Percentiles rank a stretch among this genome's conserved stretches.
These are phyloP conservation scores for Hippopotamyrus pictus DNA, from an alignment of 2,797 vertebrate species.

Conservation along the genomic window DNA sequence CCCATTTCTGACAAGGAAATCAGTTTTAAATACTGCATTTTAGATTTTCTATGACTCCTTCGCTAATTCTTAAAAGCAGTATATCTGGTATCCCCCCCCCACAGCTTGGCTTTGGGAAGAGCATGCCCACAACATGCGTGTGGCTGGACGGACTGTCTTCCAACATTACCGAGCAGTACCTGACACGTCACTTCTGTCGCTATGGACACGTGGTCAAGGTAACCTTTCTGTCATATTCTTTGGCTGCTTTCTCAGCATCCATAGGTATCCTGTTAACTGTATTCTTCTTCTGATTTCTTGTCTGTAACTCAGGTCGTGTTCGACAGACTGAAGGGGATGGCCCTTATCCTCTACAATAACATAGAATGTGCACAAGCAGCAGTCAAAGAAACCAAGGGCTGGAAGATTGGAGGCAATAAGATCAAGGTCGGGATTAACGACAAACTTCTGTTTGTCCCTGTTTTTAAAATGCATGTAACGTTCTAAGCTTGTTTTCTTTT, in stretches of 20 bases:
- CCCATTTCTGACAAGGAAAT: neutral
- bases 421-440: conserved; percentile 76
- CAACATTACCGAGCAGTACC: conserved; percentile 93
- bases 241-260: neutral
- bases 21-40: neutral
- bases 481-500: neutral
- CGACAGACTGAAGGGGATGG: conserved; percentile 97
- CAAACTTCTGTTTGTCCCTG: neutral
- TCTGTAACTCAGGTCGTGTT: conserved; percentile 76
- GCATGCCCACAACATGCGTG: conserved; percentile 98
- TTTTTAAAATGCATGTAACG: neutral
- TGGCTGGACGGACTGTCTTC: conserved; percentile 93
- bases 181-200: conserved; percentile 93
- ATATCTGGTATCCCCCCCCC: conserved; percentile 13
- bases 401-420: conserved; percentile 97
- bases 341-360: conserved; percentile 95
- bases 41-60: neutral
- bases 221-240: conserved; percentile 26
- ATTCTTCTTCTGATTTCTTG: neutral
- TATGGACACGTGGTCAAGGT: conserved; percentile 97
- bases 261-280: neutral
- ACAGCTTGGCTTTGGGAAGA: conserved; percentile 98
- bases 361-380: conserved; percentile 97
- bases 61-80: neutral
- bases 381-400: conserved; percentile 98